Base-by-base conservation (phyloP, 2,888 invertebrate genomes). In the Orgyia antiqua region DNA sequence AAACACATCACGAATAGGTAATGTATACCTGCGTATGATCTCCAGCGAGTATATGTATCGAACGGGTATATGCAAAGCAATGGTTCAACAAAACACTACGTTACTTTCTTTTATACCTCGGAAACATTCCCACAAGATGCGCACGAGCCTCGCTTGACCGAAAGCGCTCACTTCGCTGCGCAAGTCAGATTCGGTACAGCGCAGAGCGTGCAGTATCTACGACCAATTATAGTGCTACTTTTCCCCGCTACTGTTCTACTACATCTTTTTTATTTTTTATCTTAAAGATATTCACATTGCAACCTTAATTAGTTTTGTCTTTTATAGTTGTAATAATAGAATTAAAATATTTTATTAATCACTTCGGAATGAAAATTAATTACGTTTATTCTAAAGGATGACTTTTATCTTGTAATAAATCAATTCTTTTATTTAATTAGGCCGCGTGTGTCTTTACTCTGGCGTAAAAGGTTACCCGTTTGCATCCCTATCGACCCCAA, bases 61-160 rank as follows among this genome's bases (percentile, higher is more conserved):
- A 48, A 47, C 67, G 68, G 60, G 66, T 68, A 69, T 62, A 61
- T 63, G 64, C 57, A 69, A 65, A 68, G 80, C 69, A 84, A 84
- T 86, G 77, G 76, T 73, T 78, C 69, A 60, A 68, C 67, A 66
- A 65, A 68, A 62, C 68, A 67, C 67, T 57, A 58, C 61, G 76
- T 64, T 66, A 67, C 70, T 63, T 75, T 78, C 84, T 86, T 86
- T 75, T 86, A 86, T 86, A 86, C 83, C 76, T 75, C 77, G 83
- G 83, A 86, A 83, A 79, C 70, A 70, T 74, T 71, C 69, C 62
- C 73, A 58, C 63, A 62, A 78, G 83, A 83, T 76, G 80, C 74
- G 68, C 69, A 39, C 44, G 60, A 58, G 58, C 68, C 63, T 54
- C 59, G 67, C 60, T 63, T 66, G 69, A 60, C 80, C 75, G 70